These are phyloP conservation scores for Coendou prehensilis DNA, from an alignment of 2,797 vertebrate genomes.

Conservation along the genomic window DNA sequence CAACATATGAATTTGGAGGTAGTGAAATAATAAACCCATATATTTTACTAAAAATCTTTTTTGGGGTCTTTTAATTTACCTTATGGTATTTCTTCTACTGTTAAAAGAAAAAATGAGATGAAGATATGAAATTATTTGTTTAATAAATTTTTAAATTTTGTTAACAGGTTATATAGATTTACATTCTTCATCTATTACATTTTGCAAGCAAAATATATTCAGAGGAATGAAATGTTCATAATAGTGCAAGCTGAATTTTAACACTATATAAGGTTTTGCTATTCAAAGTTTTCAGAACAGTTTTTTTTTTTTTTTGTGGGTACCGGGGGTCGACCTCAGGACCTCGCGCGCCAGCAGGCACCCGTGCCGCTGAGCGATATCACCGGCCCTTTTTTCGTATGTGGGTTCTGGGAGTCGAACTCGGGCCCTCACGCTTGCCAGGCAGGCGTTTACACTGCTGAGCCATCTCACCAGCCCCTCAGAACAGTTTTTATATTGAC, in stretches of 20 bases:
- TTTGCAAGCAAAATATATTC: not conserved
- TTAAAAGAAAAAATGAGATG: not conserved
- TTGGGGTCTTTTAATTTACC: not conserved
- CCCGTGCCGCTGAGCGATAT: too few relatives aligned
- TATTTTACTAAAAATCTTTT: not conserved
- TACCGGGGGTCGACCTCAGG: too few relatives aligned
- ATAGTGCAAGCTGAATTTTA: not conserved
- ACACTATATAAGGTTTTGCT: not conserved
- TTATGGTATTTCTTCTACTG: not conserved
- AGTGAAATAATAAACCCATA: not conserved
- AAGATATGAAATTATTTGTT: slow-evolving; percentile 6
- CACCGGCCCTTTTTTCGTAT: too few relatives aligned
- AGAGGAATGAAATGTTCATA: not conserved
- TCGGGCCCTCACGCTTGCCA: too few relatives aligned
- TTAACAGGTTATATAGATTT: not conserved
- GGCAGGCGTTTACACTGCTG: too few relatives aligned
- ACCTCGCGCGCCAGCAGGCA: too few relatives aligned
- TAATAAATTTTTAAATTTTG: not conserved
- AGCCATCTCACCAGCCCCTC: too few relatives aligned
- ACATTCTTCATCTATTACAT: not conserved
- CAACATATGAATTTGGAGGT: not conserved
- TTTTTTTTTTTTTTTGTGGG: not conserved
- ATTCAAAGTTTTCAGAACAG: not conserved
- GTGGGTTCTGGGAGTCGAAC: too few relatives aligned
- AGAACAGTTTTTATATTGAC: not conserved